Evolutionary conservation across 30 jellyfish, hydroid and myxozoan species (phyloP).

Genomic region (Calvadosia cruxmelitensis): DNA sequence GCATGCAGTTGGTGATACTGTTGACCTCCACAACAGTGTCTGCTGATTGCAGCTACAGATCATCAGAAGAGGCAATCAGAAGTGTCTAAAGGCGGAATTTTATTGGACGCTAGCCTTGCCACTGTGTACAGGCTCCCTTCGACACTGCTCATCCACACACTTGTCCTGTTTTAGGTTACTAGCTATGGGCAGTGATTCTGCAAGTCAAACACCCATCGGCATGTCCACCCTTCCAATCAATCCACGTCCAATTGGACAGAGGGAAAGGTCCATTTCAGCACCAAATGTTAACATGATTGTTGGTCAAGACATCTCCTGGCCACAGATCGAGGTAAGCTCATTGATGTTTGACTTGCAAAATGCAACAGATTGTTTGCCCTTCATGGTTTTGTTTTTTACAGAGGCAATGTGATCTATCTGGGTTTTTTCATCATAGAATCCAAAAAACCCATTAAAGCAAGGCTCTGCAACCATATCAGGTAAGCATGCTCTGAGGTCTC

Average conservation of each 20-base stretch:
- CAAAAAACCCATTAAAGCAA: not conserved
- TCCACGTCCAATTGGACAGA: slow-evolving; percentile 71
- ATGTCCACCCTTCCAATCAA: slow-evolving; percentile 30
- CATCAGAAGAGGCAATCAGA: too few species aligned
- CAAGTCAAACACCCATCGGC: slow-evolving; percentile 15
- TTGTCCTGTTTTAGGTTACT: slow-evolving; percentile 29
- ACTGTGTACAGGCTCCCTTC: too few species aligned
- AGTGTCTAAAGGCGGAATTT: too few species aligned
- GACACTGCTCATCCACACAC: too few species aligned
- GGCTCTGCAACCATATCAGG: slow-evolving; percentile 36
- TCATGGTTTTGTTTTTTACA: not conserved
- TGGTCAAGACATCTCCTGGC: slow-evolving; percentile 5
- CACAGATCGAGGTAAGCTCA: slow-evolving; percentile 13
- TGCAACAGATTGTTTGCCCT: not conserved
- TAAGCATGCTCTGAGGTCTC: not conserved
- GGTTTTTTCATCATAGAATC: too few species aligned
- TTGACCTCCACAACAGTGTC: too few species aligned
- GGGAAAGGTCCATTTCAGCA: slow-evolving; percentile 92
- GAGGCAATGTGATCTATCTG: too few species aligned
- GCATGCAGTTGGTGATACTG: too few species aligned
- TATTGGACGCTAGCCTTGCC: too few species aligned
- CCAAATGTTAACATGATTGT: slow-evolving; percentile 82
- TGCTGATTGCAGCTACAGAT: too few species aligned
- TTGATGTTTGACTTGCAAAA: too few species aligned
- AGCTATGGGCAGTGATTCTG: slow-evolving; percentile 46